A percentile compares a stretch with the other conserved stretches of the same genome.
phyloP scores from a whole-genome alignment of 1,140 invertebrate species.

The Ceratosolen fusciceps region DNA sequence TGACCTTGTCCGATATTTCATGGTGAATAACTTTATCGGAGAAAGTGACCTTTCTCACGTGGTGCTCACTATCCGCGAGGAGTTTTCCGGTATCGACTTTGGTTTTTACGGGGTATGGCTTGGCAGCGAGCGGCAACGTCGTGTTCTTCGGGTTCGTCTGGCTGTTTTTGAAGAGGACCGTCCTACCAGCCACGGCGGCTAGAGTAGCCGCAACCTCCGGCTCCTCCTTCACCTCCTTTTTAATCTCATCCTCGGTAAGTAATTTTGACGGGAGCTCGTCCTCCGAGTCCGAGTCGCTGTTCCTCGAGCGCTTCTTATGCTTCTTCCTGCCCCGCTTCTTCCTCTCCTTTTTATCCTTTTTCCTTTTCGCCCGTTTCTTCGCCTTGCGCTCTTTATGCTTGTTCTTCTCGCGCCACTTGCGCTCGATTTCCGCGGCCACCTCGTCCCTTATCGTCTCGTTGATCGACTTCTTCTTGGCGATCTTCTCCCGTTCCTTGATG shows the following conservation, averaged over 20 bases:
- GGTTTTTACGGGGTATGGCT: constrained; percentile 1
- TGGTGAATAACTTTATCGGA: constrained; percentile 47
- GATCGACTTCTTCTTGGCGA: constrained; percentile 63
- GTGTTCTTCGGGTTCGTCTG: background rate
- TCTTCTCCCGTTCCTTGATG: constrained; percentile 69
- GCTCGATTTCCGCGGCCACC: constrained; percentile 66
- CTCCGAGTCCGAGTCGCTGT: constrained; percentile 44
- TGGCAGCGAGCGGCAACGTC: too few relatives aligned
- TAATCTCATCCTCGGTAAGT: constrained; percentile 63
- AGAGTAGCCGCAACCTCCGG: constrained; percentile 45
- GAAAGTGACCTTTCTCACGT: constrained; percentile 56
- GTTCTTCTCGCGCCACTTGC: constrained; percentile 61
- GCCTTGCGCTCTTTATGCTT: constrained; percentile 56
- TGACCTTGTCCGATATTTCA: constrained; percentile 34
- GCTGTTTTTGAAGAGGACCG: constrained; percentile 39
- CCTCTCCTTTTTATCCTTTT: constrained; percentile 53
- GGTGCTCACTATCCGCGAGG: background rate
- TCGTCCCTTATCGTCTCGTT: constrained; percentile 69
- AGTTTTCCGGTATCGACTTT: background rate
- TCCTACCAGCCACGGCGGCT: constrained; percentile 31
- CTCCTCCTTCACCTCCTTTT: constrained; percentile 62
- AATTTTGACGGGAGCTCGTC: constrained; percentile 40
- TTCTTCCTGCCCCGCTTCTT: constrained; percentile 57
- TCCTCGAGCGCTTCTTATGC: constrained; percentile 51
- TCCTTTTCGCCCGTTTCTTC: constrained; percentile 56